Conservation (phyloP, 1,140 invertebrate genomes). For the Adoxophyes honmai region DNA sequence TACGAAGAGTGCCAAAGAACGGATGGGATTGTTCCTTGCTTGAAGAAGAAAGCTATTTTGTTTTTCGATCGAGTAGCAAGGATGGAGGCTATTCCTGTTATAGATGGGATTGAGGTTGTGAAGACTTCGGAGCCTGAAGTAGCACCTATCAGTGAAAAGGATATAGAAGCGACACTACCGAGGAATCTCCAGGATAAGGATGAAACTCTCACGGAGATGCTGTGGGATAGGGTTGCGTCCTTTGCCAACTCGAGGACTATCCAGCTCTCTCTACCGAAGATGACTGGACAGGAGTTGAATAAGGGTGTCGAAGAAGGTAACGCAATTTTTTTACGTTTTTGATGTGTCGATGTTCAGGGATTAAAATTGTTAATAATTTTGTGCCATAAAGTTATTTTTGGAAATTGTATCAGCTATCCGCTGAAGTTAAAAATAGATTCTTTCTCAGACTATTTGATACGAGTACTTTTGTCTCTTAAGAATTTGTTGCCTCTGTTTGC, state of each 20-base stretch:
- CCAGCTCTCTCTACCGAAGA: conserved; percentile 85
- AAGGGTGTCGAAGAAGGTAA: conserved; percentile 86
- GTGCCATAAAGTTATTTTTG: too few species aligned
- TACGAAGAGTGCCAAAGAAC: conserved; percentile 81
- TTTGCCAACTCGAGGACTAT: conserved; percentile 86
- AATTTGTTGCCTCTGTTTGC: too few species aligned
- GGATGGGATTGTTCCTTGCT: conserved; percentile 81
- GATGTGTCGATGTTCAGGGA: too few species aligned
- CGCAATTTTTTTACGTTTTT: not conserved
- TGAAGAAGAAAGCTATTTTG: conserved; percentile 88
- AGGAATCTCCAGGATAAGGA: conserved; percentile 81
- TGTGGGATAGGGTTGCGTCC: conserved; percentile 83
- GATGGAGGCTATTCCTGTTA: conserved; percentile 82
- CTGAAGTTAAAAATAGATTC: too few species aligned
- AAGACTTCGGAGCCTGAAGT: conserved; percentile 72
- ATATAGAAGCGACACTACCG: conserved; percentile 82
- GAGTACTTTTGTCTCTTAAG: too few species aligned
- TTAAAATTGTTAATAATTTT: too few species aligned
- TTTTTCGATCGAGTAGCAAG: conserved; percentile 85
- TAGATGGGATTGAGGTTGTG: conserved; percentile 82
- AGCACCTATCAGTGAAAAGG: conserved; percentile 76
- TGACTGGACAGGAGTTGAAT: conserved; percentile 82
- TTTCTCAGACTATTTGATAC: too few species aligned
- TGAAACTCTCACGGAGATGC: conserved; percentile 81
- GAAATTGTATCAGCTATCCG: too few species aligned